Base-by-base conservation (phyloP, 2,797 vertebrate species). In the Xiphorhynchus erythropygius region DNA sequence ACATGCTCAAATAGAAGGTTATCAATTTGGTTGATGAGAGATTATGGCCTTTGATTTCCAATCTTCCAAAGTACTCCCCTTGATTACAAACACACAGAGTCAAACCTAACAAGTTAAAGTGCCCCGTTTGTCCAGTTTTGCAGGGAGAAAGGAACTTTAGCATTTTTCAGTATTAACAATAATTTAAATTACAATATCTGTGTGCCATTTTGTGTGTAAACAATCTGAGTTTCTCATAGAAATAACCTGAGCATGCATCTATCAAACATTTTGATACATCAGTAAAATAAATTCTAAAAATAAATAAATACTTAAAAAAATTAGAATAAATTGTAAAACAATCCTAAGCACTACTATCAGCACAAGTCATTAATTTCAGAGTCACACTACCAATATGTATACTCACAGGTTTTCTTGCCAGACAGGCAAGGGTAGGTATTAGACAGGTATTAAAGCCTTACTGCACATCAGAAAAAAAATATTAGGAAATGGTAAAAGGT, bases 1-100 rank as follows among this genome's bases (percentile, higher is more conserved):
- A 96, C 97, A 97, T 95, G 90, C 95, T 97, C 92, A 97, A 96
- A 97, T 97, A 97, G 96, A 87, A 95, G 93, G 81, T 95, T 96
- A 97, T 94, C 97, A 95, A 92, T 94, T 95, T 95, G 94, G 98
- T 79, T 98, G 97, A 98, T 97, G 97, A 97, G 95, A 97, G 97
- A 98, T 97, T 95, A 97, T n/a, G 63, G 97, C 96, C 96, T 98
- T 97, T 97, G 98, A 96, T 98, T 98, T 97, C 98, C 97, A 97
- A 64, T 94, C 94, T 94, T 95, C 89, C 64, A 52, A 76, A 94
- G 91, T 55, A 68, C 90, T 95, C 90, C 85, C 77, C 91, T 96
- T 96, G 90, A 98, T 98, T 98, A 97, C 97, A 97, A 98, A 98
- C 98, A 98, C 98, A 98, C 97, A 97, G 37, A 96, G 97, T 96